Conservation (phyloP, 2,113 vertebrate species). For the Neoarius graeffei region DNA sequence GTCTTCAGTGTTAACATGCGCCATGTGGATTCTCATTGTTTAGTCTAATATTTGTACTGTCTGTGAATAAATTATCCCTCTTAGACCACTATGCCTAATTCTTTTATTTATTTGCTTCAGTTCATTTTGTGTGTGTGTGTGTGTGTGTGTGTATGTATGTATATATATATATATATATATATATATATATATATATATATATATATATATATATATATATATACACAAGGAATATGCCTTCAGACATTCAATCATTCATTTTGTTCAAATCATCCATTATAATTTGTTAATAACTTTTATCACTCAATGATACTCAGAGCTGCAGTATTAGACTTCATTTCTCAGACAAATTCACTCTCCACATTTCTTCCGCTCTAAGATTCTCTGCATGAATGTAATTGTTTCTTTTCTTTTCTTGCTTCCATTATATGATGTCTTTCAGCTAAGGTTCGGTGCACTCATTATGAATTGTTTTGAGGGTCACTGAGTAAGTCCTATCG, state of each 20-base stretch:
- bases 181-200: too few relatives aligned
- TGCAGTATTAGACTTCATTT: conserved; percentile 8
- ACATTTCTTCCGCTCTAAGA: conserved; percentile 26
- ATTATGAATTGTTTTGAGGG: conserved; percentile 18
- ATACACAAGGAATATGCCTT: conserved; percentile 7
- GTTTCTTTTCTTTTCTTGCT: background rate
- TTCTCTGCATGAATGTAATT: conserved; percentile 26
- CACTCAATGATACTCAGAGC: conserved; percentile 13
- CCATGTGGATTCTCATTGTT: conserved; percentile 41
- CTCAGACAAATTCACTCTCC: background rate
- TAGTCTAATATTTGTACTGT: conserved; percentile 9
- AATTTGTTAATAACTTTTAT: conserved; percentile 38
- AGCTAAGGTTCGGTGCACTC: background rate
- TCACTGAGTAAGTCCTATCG: background rate
- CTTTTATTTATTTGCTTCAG: background rate
- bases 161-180: too few relatives aligned
- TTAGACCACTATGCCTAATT: conserved; percentile 8
- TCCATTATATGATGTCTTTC: conserved; percentile 16
- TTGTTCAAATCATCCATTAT: conserved; percentile 24
- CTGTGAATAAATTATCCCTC: conserved; percentile 34
- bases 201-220: too few relatives aligned
- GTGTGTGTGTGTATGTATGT: too few relatives aligned
- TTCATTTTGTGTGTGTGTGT: too few relatives aligned
- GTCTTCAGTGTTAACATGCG: conserved; percentile 38
- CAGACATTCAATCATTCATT: conserved; percentile 25